Evolutionary conservation across 2,113 vertebrate genomes (phyloP), one percentile per base, ranked within the genome.

Genomic region (Scytalopus superciliaris): DNA sequence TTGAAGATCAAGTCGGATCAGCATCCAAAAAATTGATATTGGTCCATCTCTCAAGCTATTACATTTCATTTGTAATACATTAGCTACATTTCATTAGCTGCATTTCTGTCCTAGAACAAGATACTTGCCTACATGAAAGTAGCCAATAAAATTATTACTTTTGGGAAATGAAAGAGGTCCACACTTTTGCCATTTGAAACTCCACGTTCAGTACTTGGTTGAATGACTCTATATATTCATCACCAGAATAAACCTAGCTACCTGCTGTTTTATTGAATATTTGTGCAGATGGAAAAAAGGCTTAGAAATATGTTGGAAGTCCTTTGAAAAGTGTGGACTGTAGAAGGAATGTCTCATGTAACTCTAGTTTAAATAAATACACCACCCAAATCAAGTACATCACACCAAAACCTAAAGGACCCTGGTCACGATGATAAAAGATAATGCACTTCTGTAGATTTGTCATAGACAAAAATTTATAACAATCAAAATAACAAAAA

Each of bases 401-500:
- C 37, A 88, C 50, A 66, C n/a, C 9, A 37, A 90, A 85, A 76
- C 23, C 53, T 50, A 19, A 93, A 93, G 21, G 39, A 67, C 63
- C 31, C 59, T 49, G 82, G 67, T 78, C 82, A 73, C 3, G 3
- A 31, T 37, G 49, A 59, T 69, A 77, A 90, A 93, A 89, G 44
- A 47, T 39, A 84, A 63, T 79, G 70, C 18, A 14, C 31, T 80
- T 70, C 50, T 70, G 40, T 66, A 87, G 23, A 63, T 90, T 84
- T 95, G 7, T 87, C 53, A 75, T 84, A 91, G 68, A 40, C 39
- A 89, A 79, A 93, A 91, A 45, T 75, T 70, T 84, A 19, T 56
- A 84, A 50, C 18, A 94, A 73, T 91, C 55, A 57, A 87, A 94
- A 77, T 42, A 96, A 30, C 60, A 93, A 88, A 82, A 95, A 81